A percentile compares a stretch with the other conserved stretches of the same genome.
These are phyloP conservation scores for Rafetus swinhoei DNA, from an alignment of 2,113 vertebrate genomes.

Conservation along the genomic window DNA sequence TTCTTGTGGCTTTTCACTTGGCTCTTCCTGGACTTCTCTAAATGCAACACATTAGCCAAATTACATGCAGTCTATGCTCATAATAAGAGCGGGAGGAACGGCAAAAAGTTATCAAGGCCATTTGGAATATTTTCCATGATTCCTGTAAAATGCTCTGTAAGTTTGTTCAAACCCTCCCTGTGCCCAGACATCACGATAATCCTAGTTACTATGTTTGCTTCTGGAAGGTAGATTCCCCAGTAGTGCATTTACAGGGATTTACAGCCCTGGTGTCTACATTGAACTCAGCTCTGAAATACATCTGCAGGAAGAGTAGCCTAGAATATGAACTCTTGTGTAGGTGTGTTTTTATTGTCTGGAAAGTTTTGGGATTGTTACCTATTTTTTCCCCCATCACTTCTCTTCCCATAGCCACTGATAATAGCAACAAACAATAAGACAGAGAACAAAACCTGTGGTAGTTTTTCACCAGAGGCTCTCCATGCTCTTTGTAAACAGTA, in stretches of 20 bases:
- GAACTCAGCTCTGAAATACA: background rate
- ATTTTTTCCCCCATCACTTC: background rate
- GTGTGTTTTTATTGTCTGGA: background rate
- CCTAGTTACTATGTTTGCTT: background rate
- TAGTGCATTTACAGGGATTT: background rate
- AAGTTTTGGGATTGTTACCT: background rate
- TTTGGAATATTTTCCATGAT: background rate
- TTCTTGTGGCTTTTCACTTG: background rate
- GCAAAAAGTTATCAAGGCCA: background rate
- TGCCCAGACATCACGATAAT: too few species aligned
- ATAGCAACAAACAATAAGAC: background rate
- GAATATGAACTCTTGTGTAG: background rate
- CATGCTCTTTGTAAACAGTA: background rate
- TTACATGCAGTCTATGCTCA: background rate
- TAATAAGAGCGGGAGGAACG: background rate
- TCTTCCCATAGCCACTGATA: background rate
- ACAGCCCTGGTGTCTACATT: background rate
- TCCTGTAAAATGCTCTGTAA: background rate
- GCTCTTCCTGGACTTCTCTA: background rate
- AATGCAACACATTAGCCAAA: slow-evolving; percentile 16
- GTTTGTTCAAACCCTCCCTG: background rate
- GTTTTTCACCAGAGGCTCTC: slow-evolving; percentile 4
- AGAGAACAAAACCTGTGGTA: background rate
- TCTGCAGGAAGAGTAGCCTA: background rate
- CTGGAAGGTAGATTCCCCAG: background rate